Evolutionary conservation across 2,113 vertebrate genomes (phyloP), one percentile per base, ranked within the genome.

Genomic region (Plecotus auritus): DNA sequence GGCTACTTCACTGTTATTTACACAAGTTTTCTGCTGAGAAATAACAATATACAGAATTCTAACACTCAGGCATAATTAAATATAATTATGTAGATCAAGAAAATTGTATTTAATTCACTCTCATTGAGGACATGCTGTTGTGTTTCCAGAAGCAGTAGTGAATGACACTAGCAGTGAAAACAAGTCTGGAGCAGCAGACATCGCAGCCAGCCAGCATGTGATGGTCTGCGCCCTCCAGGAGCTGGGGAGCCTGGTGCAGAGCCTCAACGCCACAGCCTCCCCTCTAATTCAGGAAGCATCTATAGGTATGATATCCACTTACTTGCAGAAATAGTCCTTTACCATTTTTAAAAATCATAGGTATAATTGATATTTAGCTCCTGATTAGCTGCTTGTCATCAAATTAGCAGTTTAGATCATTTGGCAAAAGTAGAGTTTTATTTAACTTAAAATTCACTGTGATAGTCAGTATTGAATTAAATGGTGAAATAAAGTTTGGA

Each of bases 151-250:
- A 97, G 99, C 99, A 0, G 99, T 99, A 30, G 99, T 99, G 97
- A 99, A 99, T 85, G 99, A 99, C 94, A 98, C 99, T 45, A 99
- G 99, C 67, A 98, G 98, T 49, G 99, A 99, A 97, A 99, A 99
- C 97, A 99, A 99, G 94, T 98, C 99, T 0, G 99, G 99, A n/a
- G 98, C 99, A 30, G 99, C 99, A 1, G 99, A 99, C 76, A 99
- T 99, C 9, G 99, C 99, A 32, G 99, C 99, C 90, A 99, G 99
- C 97, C 99, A 99, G 97, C 99, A 99, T 0, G 99, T 99, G 51
- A 99, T 99, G 99, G 99, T 99, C 95, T 99, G 99, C 66, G 99
- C 99, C 5, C 98, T 99, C 2, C 99, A 99, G 94, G 99, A 99
- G 77, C 98, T 99, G 22, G 99, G 99, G 70, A 99, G 99, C 96